A percentile compares a stretch with the other conserved stretches of the same genome.
Conservation (phyloP, 2,797 vertebrate genomes). For the Sphaeramia orbicularis region DNA sequence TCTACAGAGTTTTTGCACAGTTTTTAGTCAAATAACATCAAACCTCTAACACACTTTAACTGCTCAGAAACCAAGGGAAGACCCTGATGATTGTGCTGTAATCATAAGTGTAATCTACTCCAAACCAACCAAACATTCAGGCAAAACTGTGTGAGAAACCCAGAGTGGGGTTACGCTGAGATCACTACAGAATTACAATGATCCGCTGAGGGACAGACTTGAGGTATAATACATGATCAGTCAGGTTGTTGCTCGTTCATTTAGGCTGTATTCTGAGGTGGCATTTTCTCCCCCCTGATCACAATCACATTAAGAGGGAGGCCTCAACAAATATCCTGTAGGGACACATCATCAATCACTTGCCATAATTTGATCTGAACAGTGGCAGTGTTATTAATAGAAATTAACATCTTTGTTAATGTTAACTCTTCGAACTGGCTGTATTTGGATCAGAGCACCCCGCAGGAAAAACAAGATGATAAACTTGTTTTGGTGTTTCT, state of each 20-base stretch:
- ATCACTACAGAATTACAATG: background rate
- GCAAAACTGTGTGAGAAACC: background rate
- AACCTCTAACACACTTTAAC: too few species aligned
- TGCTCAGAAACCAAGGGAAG: background rate
- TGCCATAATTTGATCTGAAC: constrained; percentile 59
- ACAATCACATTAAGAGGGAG: constrained; percentile 22
- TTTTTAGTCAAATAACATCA: background rate
- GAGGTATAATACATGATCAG: background rate
- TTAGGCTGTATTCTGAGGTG: constrained; percentile 21
- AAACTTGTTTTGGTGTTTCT: constrained; percentile 12
- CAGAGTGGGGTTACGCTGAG: background rate
- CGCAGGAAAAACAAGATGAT: constrained; percentile 11
- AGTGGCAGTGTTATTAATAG: constrained; percentile 58
- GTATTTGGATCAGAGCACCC: constrained; percentile 37
- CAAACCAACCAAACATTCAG: background rate
- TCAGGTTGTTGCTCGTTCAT: constrained; percentile 7
- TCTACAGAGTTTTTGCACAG: too few species aligned
- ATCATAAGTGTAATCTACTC: background rate
- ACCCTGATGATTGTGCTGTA: background rate
- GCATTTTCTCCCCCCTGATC: constrained; percentile 2
- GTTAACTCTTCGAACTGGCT: constrained; percentile 39
- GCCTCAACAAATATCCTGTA: constrained; percentile 51
- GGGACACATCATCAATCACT: constrained; percentile 62
- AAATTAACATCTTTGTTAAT: constrained; percentile 58
- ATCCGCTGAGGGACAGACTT: background rate